Evolutionary conservation across 1,140 invertebrate genomes (phyloP).

Genomic region (Campodea augens): DNA sequence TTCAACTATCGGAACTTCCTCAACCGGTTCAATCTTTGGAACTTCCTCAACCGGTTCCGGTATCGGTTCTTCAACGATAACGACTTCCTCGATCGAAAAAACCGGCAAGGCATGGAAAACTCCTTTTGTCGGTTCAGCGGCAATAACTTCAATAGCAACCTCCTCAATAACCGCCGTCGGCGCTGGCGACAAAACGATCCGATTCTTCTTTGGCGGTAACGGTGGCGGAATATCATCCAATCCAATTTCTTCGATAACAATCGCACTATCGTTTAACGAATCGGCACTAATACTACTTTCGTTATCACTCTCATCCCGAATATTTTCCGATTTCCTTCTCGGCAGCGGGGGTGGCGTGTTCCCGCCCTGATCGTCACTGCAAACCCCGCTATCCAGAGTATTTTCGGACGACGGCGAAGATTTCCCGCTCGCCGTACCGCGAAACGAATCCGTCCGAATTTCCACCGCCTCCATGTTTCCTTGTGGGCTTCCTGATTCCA

Average conservation of each 20-base stretch:
- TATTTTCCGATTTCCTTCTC: conserved; percentile 40
- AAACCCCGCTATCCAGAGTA: conserved; percentile 51
- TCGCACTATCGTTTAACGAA: conserved; percentile 39
- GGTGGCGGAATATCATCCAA: conserved; percentile 4
- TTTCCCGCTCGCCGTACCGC: background rate
- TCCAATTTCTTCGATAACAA: conserved; percentile 6
- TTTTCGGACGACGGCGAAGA: background rate
- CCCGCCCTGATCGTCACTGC: conserved; percentile 56
- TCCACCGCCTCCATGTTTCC: background rate
- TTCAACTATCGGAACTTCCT: background rate
- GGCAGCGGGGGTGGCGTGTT: conserved; percentile 42
- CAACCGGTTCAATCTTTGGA: background rate
- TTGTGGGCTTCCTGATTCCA: background rate
- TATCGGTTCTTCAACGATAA: background rate
- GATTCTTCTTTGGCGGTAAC: conserved; percentile 3
- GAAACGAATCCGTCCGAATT: background rate
- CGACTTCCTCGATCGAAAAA: too few species aligned
- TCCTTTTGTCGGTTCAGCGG: too few species aligned
- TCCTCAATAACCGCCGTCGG: conserved; percentile 31
- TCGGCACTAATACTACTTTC: conserved; percentile 50
- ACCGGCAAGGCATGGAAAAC: too few species aligned
- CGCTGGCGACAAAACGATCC: conserved; percentile 23
- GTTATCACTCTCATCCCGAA: conserved; percentile 33
- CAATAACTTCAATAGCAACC: too few species aligned
- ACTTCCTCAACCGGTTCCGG: background rate